Base-by-base conservation (phyloP, 2,888 invertebrate genomes). In the Dicyrtomina minuta region DNA sequence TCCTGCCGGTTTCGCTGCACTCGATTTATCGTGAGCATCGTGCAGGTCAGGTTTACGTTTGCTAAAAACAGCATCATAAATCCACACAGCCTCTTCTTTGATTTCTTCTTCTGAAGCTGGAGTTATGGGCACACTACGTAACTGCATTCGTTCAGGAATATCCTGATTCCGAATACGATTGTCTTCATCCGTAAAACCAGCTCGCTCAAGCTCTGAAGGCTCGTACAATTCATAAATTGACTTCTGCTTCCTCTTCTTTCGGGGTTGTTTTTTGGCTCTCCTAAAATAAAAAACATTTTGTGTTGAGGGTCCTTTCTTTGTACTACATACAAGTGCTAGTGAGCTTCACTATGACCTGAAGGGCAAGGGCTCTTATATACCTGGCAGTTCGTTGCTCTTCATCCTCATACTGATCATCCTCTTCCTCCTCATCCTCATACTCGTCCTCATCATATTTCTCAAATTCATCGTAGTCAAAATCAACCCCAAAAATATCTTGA, bases 401-500 rank as follows among this genome's bases (percentile, higher is more conserved):
- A 71, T 91, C 90, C 68, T 91, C 87, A 77, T 92, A 91, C 73
- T 91, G 90, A 55, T 90, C 85, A 67, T 91, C 90, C 12, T 91
- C 92, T 1, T 91, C 78, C 44, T 74, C 91, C 39, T 91, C 91
- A 61, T 91, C 91, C 66, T 90, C 90, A 79, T 93, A 91, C 72
- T 91, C 91, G 75, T 93, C 93, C 66, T 92, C 91, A 6, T 89
- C 92, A 80, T 91, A 92, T 80, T 92, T 92, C 66, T 89, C 89
- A 82, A 94, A 92, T 77, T 94, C 93, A 71, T 93, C 93, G 80
- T 91, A 94, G 80, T 94, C 96, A 83, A 98, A 97, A 82, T 98
- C 98, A n/a, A 97, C 96, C 33, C 98, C 99, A 81, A 99, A 99
- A 76, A 98, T 96, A 81, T 99, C 98, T 82, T 97, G 96, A 66